Base-by-base conservation (phyloP, 2,113 vertebrate genomes). In the Trinectes maculatus region DNA sequence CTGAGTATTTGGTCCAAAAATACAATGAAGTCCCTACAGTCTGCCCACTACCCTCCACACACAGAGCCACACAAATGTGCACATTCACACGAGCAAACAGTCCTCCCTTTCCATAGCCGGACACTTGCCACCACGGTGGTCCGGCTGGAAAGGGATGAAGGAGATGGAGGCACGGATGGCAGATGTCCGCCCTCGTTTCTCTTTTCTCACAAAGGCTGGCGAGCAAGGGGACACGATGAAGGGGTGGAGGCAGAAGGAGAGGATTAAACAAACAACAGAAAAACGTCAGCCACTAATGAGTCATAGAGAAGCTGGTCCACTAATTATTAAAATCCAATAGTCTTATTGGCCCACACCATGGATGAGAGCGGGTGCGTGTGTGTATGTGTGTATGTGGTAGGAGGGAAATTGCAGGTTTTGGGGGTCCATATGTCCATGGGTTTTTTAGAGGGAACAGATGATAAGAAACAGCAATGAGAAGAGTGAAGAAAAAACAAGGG, bases 181-280 rank as follows among this genome's bases (percentile, higher is more conserved):
- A 93, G 92, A 93, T 93, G 92, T 93, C 89, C 80, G 65, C 86
- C 88, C 87, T 79, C 71, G 55, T 82, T 89, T 86, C 73, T 87
- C 77, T 53, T 82, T 89, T 86, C 73, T 87, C 77, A 85, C 82
- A 88, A 90, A 89, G 74, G 77, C 4, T 57, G 47, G 73, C 63
- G 64, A 80, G 66, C n/a, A 25, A 85, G 54, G 81, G 82, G 80
- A 72, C 48, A 82, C n/a, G 33, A 70, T 71, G 76, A 72, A 85
- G 74, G 64, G 77, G 82, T 71, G 82, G 66, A 90, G 66, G 80
- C 79, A 79, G 80, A 75, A 85, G 59, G 67, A 86, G 52, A 76
- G 68, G 86, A 86, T 91, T 90, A 89, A 88, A 87, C 78, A 89
- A 78, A 79, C 53, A 62, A 69, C 62, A 65, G 52, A 85, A 82